Conservation (phyloP, 2,113 vertebrate species). For the Malaclemys terrapin region DNA sequence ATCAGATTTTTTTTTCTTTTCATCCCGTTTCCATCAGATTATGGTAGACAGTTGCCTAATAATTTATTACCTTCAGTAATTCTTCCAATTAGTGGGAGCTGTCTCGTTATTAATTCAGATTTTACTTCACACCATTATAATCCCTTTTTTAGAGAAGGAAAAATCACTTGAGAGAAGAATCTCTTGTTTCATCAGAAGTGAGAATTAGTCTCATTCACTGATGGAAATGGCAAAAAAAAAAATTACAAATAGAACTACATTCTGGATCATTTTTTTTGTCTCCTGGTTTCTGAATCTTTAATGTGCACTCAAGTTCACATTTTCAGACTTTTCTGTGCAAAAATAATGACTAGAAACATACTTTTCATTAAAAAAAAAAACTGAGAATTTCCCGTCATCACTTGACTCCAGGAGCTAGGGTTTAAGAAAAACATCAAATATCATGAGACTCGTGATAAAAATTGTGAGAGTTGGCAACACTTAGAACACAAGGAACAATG, state of each 20-base stretch:
- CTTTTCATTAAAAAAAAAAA: slow-evolving; percentile 44
- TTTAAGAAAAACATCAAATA: slow-evolving; percentile 49
- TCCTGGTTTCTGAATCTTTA: slow-evolving; percentile 3
- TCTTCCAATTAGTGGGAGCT: neutral
- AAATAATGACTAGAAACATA: neutral
- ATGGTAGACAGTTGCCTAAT: neutral
- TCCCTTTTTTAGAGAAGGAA: neutral
- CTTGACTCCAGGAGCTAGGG: slow-evolving; percentile 24
- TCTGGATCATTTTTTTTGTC: neutral
- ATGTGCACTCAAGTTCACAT: neutral
- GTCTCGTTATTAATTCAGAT: neutral
- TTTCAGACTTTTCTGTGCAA: slow-evolving; percentile 9
- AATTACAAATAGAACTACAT: neutral
- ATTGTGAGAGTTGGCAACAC: neutral
- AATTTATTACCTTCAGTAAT: neutral
- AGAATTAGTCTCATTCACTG: neutral
- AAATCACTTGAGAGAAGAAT: neutral
- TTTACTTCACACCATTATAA: neutral
- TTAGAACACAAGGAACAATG: too few relatives aligned
- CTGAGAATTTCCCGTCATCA: slow-evolving; percentile 28
- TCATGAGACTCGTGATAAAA: neutral
- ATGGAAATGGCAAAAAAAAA: neutral
- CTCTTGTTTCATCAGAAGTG: neutral
- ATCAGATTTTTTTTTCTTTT: neutral
- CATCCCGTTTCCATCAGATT: neutral